These are phyloP conservation scores for Liodrosophila aerea DNA, from an alignment of 2,888 invertebrate genomes.

Conservation along the genomic window DNA sequence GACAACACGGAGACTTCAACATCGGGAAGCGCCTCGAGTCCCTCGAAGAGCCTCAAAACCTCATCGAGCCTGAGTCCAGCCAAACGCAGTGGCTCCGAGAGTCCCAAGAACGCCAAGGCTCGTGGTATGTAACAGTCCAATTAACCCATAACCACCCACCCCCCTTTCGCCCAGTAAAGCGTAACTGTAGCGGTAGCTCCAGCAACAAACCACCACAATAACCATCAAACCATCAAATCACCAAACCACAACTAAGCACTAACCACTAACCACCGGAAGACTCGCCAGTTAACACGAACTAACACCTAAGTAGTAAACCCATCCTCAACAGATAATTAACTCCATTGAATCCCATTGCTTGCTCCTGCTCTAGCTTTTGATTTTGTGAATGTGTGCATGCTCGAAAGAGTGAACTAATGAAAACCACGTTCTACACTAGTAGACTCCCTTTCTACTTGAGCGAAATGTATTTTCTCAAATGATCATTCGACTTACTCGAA, in stretches of 20 bases:
- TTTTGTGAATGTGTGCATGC: too few species aligned
- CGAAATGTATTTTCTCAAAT: too few species aligned
- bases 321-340: too few species aligned
- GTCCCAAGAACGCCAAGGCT: slow-evolving; percentile 89
- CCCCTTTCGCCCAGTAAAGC: slow-evolving; percentile 14
- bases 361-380: too few species aligned
- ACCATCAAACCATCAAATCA: slow-evolving; percentile 10
- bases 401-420: too few species aligned
- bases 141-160: not conserved
- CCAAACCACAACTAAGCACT: slow-evolving; percentile 7
- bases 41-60: slow-evolving; percentile 93
- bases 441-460: too few species aligned
- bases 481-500: too few species aligned
- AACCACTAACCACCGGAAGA: not conserved
- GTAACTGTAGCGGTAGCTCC: slow-evolving; percentile 42
- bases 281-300: too few species aligned
- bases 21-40: slow-evolving; percentile 89
- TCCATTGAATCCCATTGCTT: too few species aligned
- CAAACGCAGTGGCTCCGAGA: slow-evolving; percentile 91
- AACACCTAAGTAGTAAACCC: too few species aligned
- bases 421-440: too few species aligned
- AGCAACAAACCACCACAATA: slow-evolving; percentile 13
- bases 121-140: slow-evolving; percentile 85
- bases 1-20: slow-evolving; percentile 85
- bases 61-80: slow-evolving; percentile 93